phyloP scores from a whole-genome alignment of 2,888 invertebrate genomes.

The Baronia brevicornis region DNA sequence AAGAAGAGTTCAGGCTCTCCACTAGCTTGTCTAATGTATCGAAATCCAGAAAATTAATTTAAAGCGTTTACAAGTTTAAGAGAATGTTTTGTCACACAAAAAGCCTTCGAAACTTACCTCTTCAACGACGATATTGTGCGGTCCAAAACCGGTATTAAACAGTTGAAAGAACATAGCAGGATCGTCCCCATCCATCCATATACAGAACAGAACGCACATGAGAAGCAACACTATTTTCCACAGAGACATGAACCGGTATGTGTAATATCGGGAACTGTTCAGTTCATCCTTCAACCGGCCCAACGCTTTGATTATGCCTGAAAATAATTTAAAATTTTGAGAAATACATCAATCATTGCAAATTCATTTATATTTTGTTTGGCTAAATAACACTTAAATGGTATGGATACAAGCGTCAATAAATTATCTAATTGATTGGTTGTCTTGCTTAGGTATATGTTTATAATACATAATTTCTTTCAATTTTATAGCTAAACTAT shows the following conservation, averaged over 20 bases:
- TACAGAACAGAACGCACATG: slow-evolving; percentile 81
- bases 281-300: slow-evolving; percentile 88
- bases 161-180: slow-evolving; percentile 85
- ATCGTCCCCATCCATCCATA: slow-evolving; percentile 85
- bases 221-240: slow-evolving; percentile 93
- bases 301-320: slow-evolving; percentile 82
- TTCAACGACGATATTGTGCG: slow-evolving; percentile 86
- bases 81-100: too few relatives aligned
- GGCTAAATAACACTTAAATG: too few relatives aligned
- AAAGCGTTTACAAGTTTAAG: too few relatives aligned
- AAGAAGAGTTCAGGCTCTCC: too few relatives aligned
- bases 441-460: too few relatives aligned
- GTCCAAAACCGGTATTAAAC: slow-evolving; percentile 83
- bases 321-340: slow-evolving; percentile 22
- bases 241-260: slow-evolving; percentile 90
- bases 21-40: too few relatives aligned
- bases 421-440: too few relatives aligned
- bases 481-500: too few relatives aligned
- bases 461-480: too few relatives aligned
- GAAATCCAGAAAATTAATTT: too few relatives aligned
- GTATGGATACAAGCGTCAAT: too few relatives aligned
- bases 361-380: slow-evolving; percentile 7
- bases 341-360: slow-evolving; percentile 2
- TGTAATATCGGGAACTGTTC: slow-evolving; percentile 88
- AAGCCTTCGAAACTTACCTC: too few relatives aligned